Evolutionary conservation across 2,888 invertebrate genomes (phyloP).

Genomic region (Tanytarsus gracilentus): DNA sequence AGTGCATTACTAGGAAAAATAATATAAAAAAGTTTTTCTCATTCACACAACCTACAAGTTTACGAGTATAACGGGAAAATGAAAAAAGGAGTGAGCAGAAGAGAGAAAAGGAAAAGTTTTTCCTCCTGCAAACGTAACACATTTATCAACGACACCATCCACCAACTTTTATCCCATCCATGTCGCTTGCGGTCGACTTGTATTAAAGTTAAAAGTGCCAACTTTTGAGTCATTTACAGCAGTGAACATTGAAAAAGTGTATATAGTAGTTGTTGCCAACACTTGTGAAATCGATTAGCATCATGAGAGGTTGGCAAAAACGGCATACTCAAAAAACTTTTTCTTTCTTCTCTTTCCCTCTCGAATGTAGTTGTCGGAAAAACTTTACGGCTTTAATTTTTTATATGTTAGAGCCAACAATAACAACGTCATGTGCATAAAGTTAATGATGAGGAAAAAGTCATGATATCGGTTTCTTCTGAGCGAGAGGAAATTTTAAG

Average conservation of each 20-base stretch:
- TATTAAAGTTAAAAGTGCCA: neutral
- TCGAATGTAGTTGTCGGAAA: neutral
- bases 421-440: conserved; percentile 4
- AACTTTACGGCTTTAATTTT: conserved; percentile 16
- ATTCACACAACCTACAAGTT: too few relatives aligned
- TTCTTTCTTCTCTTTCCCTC: neutral
- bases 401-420: conserved; percentile 2
- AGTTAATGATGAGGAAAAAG: conserved; percentile 23
- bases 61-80: too few relatives aligned
- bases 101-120: too few relatives aligned
- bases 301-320: conserved; percentile 18
- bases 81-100: too few relatives aligned
- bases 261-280: neutral
- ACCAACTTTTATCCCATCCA: too few relatives aligned
- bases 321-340: neutral
- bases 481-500: too few relatives aligned
- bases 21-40: too few relatives aligned
- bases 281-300: conserved; percentile 28
- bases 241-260: neutral
- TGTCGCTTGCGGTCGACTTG: too few relatives aligned
- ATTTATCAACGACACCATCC: too few relatives aligned
- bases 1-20: too few relatives aligned
- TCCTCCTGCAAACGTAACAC: too few relatives aligned
- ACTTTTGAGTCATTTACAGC: neutral
- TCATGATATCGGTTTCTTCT: conserved; percentile 22